Percentiles rank a stretch among this genome's conserved stretches.
phyloP scores from a whole-genome alignment of 92 coral and sea anemone genomes.

The Actinostola sp. region DNA sequence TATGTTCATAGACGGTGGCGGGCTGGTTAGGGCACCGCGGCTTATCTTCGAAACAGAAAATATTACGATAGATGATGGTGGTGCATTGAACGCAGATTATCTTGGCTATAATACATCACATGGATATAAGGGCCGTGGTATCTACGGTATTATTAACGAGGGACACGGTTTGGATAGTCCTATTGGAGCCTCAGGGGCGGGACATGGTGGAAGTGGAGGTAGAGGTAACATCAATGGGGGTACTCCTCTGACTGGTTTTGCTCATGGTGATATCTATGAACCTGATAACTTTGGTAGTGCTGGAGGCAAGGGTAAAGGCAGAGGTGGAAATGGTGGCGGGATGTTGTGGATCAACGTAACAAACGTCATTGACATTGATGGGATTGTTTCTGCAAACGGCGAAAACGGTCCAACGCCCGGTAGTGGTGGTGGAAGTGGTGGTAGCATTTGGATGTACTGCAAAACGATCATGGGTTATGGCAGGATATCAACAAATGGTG shows the following conservation, averaged over 20 bases:
- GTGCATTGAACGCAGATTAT: constrained; percentile 53
- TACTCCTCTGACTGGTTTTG: constrained; percentile 56
- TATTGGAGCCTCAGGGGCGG: constrained; percentile 74
- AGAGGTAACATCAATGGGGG: constrained; percentile 58
- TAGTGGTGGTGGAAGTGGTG: constrained; percentile 84
- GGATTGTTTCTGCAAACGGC: constrained; percentile 63
- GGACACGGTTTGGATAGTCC: constrained; percentile 58
- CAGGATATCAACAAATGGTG: constrained; percentile 65
- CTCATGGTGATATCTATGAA: constrained; percentile 69
- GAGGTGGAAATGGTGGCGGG: constrained; percentile 81
- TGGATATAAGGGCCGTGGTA: constrained; percentile 53
- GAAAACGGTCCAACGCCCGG: constrained; percentile 51
- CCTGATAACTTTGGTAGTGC: constrained; percentile 72
- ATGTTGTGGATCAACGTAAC: constrained; percentile 74
- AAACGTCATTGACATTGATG: constrained; percentile 62
- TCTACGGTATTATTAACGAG: constrained; percentile 63
- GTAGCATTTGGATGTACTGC: constrained; percentile 76
- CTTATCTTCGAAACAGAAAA: constrained; percentile 58
- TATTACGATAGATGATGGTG: constrained; percentile 77
- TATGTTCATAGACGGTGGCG: constrained; percentile 73
- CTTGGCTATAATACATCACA: constrained; percentile 69
- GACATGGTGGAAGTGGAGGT: constrained; percentile 82
- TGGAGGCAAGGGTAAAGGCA: constrained; percentile 50
- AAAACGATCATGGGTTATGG: constrained; percentile 69
- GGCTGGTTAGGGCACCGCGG: constrained; percentile 49